Conservation (phyloP, 2,113 vertebrate genomes). For the Puffinus mauretanicus region DNA sequence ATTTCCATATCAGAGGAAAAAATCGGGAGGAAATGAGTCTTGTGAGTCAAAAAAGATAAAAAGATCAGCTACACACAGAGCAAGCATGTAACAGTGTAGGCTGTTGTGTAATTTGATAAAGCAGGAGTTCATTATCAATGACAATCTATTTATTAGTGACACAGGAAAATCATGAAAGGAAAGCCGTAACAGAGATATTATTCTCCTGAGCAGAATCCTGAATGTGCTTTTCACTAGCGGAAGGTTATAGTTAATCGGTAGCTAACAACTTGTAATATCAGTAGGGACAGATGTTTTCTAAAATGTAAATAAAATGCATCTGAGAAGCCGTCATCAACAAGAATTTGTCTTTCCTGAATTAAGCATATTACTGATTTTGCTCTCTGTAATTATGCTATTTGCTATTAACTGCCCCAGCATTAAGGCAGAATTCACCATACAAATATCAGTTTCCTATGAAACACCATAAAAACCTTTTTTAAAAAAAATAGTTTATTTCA, state of each 20-base stretch:
- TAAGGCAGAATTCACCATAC: background rate
- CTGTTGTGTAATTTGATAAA: background rate
- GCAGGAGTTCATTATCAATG: background rate
- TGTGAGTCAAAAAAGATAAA: background rate
- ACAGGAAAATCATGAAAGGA: background rate
- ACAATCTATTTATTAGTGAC: background rate
- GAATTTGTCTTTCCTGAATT: slow-evolving; percentile 25
- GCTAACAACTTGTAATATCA: background rate
- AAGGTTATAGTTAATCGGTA: background rate
- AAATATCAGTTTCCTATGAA: background rate
- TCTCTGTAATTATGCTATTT: background rate
- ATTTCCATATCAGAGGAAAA: background rate
- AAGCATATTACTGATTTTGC: background rate
- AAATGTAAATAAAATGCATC: slow-evolving; percentile 10
- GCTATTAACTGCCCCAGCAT: background rate
- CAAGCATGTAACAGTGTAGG: background rate
- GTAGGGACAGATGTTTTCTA: slow-evolving; percentile 29
- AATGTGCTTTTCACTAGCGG: background rate
- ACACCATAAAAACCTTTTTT: background rate
- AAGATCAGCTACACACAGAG: background rate
- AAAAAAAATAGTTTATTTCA: background rate
- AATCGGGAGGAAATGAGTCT: background rate
- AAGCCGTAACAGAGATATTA: background rate
- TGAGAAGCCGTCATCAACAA: background rate
- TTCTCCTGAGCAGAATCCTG: background rate